These are phyloP conservation scores for Calameuta pallipes DNA, from an alignment of 2,888 invertebrate species.

Conservation along the genomic window DNA sequence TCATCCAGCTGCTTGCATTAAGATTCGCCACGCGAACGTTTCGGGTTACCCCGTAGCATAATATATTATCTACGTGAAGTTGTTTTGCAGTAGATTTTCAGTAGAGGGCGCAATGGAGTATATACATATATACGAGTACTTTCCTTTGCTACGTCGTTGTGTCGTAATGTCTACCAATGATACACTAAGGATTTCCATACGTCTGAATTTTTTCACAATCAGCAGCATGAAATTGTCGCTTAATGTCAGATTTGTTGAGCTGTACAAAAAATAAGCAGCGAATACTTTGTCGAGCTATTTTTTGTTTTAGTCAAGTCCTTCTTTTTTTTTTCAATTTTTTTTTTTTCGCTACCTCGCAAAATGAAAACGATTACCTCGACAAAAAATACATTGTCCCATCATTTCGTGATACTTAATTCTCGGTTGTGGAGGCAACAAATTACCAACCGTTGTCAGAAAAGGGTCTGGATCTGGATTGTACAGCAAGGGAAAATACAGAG, in stretches of 20 bases:
- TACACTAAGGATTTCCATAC: neutral
- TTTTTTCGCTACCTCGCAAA: neutral
- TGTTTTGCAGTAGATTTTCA: neutral
- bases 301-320: neutral
- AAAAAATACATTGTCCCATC: neutral
- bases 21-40: conserved; percentile 22
- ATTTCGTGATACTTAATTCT: neutral
- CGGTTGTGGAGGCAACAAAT: neutral
- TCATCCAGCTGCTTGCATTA: conserved; percentile 17
- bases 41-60: conserved; percentile 8
- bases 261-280: conserved; percentile 13
- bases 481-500: neutral
- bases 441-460: neutral
- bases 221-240: conserved; percentile 42
- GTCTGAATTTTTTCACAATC: conserved; percentile 42
- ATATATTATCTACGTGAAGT: conserved; percentile 4
- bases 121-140: neutral
- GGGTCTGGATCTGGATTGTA: neutral
- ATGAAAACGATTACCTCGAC: neutral
- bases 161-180: neutral
- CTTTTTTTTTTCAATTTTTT: neutral
- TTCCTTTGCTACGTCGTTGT: neutral
- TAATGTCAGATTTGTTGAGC: conserved; percentile 27
- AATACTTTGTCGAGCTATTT: neutral
- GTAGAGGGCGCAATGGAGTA: neutral